phyloP scores from a whole-genome alignment of 2,797 vertebrate species.

The Masticophis lateralis region DNA sequence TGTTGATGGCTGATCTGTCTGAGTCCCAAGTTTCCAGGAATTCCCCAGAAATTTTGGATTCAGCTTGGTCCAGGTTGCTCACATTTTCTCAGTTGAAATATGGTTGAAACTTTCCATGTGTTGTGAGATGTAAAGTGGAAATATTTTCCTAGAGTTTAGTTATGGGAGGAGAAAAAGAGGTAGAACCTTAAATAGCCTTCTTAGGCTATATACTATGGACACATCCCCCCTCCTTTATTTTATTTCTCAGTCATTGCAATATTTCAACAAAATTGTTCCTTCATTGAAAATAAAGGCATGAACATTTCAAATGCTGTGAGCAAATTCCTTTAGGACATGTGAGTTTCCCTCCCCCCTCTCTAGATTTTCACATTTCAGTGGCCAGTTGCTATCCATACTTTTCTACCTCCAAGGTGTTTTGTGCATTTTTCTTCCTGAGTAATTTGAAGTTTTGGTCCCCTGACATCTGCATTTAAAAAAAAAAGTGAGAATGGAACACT shows the following conservation, averaged over 20 bases:
- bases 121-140: background rate
- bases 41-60: background rate
- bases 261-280: conserved; percentile 56
- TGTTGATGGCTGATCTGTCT: background rate
- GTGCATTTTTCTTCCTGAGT: conserved; percentile 74
- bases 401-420: conserved; percentile 50
- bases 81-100: background rate
- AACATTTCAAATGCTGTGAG: conserved; percentile 56
- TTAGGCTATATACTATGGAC: conserved; percentile 8
- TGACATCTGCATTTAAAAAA: conserved; percentile 65
- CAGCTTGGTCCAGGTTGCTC: background rate
- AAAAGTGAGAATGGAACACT: conserved; percentile 51
- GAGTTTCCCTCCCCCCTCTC: conserved; percentile 31
- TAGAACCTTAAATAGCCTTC: background rate
- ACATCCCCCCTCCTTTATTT: background rate
- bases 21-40: background rate
- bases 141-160: background rate
- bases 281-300: conserved; percentile 63
- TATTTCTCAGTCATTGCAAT: conserved; percentile 37
- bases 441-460: conserved; percentile 67
- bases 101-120: background rate
- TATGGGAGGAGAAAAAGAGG: background rate
- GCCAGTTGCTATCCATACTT: conserved; percentile 62
- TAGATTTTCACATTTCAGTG: conserved; percentile 44
- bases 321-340: conserved; percentile 55